Conservation (phyloP, 2,888 invertebrate species). For the Sinentomon sp. region DNA sequence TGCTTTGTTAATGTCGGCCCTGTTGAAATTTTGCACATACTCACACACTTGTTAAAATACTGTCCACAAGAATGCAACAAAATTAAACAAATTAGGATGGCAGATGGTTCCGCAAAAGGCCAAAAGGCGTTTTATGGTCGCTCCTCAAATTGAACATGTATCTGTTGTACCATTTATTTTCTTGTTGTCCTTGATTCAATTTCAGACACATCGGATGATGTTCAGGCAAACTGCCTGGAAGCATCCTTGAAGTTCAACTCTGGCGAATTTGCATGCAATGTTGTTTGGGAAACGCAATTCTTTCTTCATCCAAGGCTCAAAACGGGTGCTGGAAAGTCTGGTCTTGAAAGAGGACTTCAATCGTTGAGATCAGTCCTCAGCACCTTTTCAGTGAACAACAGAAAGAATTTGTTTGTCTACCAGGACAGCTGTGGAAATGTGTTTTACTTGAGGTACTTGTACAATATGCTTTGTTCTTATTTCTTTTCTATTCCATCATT, state of each 20-base stretch:
- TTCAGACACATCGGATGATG: too few relatives aligned
- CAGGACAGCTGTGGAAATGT: slow-evolving; percentile 32
- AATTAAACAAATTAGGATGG: too few relatives aligned
- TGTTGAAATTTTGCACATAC: too few relatives aligned
- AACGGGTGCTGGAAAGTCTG: slow-evolving; percentile 30
- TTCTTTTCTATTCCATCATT: too few relatives aligned
- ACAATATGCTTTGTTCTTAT: too few relatives aligned
- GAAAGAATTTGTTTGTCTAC: slow-evolving; percentile 48
- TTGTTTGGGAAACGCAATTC: slow-evolving; percentile 42
- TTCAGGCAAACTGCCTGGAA: slow-evolving; percentile 19
- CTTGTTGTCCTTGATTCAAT: slow-evolving; percentile 6
- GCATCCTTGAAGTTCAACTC: slow-evolving; percentile 26
- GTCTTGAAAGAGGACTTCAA: slow-evolving; percentile 31
- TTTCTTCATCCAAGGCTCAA: slow-evolving; percentile 38
- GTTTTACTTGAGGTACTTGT: slow-evolving; percentile 28
- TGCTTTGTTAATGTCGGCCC: too few relatives aligned
- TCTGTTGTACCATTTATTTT: slow-evolving; percentile 1
- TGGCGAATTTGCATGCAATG: slow-evolving; percentile 41
- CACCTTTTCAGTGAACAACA: slow-evolving; percentile 38
- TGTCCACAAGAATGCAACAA: too few relatives aligned
- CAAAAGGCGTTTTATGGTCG: not conserved
- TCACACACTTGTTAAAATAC: too few relatives aligned
- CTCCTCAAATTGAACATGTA: not conserved
- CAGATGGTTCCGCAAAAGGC: too few relatives aligned
- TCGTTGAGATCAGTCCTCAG: slow-evolving; percentile 35